Evolutionary conservation across 2,888 invertebrate genomes (phyloP).

Genomic region (Carterocephalus palaemon): DNA sequence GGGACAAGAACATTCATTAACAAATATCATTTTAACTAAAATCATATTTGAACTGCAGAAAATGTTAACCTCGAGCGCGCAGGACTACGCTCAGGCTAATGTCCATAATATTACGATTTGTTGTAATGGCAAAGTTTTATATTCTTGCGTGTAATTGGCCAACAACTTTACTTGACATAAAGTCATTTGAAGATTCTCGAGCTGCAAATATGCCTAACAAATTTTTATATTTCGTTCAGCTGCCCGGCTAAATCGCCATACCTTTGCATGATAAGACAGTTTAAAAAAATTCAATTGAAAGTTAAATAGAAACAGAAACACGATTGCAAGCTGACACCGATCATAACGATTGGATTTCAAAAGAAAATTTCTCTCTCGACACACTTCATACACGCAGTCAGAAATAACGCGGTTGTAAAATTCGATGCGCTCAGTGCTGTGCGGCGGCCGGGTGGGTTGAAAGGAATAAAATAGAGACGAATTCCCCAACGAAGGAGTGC

Average conservation of each 20-base stretch:
- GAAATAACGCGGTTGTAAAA: slow-evolving; percentile 53
- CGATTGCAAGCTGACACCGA: slow-evolving; percentile 55
- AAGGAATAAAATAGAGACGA: slow-evolving; percentile 53
- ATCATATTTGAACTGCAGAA: slow-evolving; percentile 16
- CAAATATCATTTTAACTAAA: slow-evolving; percentile 7
- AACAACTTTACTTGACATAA: too few relatives aligned
- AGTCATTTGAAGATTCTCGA: background rate
- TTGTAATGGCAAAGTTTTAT: slow-evolving; percentile 12
- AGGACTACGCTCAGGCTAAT: slow-evolving; percentile 7
- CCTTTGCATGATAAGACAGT: slow-evolving; percentile 34
- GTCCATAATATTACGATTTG: slow-evolving; percentile 9
- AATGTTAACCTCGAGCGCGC: slow-evolving; percentile 5
- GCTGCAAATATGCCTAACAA: too few relatives aligned
- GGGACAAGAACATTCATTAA: slow-evolving; percentile 11
- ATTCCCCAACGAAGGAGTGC: slow-evolving; percentile 68
- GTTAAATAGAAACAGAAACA: slow-evolving; percentile 54
- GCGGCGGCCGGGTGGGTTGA: slow-evolving; percentile 26
- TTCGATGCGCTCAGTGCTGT: slow-evolving; percentile 45
- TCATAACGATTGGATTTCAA: slow-evolving; percentile 60
- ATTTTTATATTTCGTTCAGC: too few relatives aligned
- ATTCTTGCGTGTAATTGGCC: too few relatives aligned
- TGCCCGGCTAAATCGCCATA: slow-evolving; percentile 20
- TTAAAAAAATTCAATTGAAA: slow-evolving; percentile 51
- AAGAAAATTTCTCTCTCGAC: slow-evolving; percentile 55
- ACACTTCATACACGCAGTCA: slow-evolving; percentile 43